These are phyloP conservation scores for Apteryx owenii DNA, from an alignment of 2,113 vertebrate genomes.

Conservation along the genomic window DNA sequence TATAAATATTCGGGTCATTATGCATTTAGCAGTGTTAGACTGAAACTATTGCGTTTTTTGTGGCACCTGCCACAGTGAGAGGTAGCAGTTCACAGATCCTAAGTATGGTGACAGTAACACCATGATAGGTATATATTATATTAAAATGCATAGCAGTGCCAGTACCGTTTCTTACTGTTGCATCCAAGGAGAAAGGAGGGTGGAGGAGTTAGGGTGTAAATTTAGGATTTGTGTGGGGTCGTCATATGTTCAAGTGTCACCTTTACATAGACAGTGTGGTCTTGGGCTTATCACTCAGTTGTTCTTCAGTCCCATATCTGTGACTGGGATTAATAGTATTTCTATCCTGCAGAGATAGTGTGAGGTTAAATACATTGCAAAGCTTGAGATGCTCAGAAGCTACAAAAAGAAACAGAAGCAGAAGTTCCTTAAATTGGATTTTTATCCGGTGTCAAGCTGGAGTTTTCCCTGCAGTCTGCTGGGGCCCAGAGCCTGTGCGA, in stretches of 20 bases:
- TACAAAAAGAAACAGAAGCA: not conserved
- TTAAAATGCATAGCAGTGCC: not conserved
- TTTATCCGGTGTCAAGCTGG: not conserved
- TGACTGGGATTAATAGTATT: not conserved
- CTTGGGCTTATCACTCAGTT: not conserved
- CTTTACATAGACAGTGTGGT: not conserved
- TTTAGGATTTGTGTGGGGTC: not conserved
- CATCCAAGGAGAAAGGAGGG: not conserved
- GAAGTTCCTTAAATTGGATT: not conserved
- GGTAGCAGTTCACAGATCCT: not conserved
- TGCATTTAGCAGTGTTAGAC: not conserved
- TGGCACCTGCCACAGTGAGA: rapidly evolving
- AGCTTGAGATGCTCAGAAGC: not conserved
- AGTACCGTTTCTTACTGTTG: not conserved
- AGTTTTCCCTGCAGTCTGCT: not conserved
- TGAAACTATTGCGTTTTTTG: not conserved
- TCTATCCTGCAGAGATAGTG: not conserved
- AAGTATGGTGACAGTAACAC: not conserved
- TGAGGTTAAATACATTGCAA: not conserved
- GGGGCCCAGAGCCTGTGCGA: not conserved
- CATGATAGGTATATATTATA: not conserved
- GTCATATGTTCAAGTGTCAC: not conserved
- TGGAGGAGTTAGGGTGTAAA: not conserved
- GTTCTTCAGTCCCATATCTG: not conserved
- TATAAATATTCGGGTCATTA: not conserved